Evolutionary conservation across 2,113 vertebrate species (phyloP).

Genomic region (Panurus biarmicus): DNA sequence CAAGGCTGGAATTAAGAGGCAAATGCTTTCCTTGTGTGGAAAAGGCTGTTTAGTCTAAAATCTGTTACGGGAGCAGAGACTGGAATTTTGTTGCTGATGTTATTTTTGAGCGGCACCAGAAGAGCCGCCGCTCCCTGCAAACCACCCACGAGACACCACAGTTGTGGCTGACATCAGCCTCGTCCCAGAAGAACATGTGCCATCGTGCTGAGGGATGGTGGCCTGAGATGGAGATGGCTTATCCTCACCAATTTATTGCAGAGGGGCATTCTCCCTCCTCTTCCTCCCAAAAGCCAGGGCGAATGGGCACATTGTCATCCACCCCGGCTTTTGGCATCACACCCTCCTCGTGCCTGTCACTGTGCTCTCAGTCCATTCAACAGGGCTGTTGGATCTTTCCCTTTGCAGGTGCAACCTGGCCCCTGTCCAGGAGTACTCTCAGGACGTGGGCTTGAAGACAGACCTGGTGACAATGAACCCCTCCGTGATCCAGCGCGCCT

Average conservation of each 20-base stretch:
- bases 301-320: too few relatives aligned
- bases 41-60: background rate
- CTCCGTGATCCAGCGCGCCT: constrained; percentile 91
- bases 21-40: background rate
- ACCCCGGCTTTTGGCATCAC: background rate
- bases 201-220: background rate
- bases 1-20: background rate
- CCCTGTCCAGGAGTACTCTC: constrained; percentile 85
- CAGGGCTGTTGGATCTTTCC: background rate
- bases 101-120: background rate
- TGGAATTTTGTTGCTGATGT: background rate
- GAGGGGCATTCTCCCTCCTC: background rate
- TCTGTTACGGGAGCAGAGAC: background rate
- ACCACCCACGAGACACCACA: background rate
- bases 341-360: fast-evolving
- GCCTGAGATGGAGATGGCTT: background rate
- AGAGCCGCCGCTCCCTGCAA: background rate
- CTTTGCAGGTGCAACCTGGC: constrained; percentile 88
- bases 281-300: fast-evolving
- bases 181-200: background rate
- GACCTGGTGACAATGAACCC: constrained; percentile 97
- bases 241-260: background rate
- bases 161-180: background rate
- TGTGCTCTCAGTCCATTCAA: background rate
- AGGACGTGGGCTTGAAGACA: constrained; percentile 84